phyloP scores from a whole-genome alignment of 2,113 vertebrate species.

The Clupea harengus region DNA sequence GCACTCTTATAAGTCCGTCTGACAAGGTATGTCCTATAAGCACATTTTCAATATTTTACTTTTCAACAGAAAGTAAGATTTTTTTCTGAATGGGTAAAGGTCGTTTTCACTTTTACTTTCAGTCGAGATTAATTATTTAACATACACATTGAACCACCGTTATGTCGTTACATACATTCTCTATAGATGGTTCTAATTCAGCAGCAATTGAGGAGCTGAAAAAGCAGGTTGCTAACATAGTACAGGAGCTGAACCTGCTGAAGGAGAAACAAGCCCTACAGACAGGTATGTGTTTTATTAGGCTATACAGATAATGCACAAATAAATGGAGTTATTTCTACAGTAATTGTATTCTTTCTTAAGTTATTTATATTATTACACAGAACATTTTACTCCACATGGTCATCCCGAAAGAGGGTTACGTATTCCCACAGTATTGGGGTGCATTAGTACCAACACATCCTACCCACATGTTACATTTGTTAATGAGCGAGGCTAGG shows the following conservation, averaged over 20 bases:
- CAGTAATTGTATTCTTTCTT: too few relatives aligned
- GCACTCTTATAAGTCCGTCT: background rate
- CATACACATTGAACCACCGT: background rate
- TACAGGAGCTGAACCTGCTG: constrained; percentile 81
- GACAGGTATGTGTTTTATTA: constrained; percentile 71
- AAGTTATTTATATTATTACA: background rate
- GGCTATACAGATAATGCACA: background rate
- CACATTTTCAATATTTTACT: too few relatives aligned
- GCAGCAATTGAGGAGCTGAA: constrained; percentile 86
- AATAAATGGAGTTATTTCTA: background rate
- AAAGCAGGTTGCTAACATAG: constrained; percentile 77
- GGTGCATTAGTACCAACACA: background rate
- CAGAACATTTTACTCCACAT: background rate
- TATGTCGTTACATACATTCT: background rate
- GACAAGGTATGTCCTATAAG: background rate
- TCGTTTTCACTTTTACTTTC: too few relatives aligned
- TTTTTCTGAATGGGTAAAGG: too few relatives aligned
- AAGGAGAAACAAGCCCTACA: constrained; percentile 93
- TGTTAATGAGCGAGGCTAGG: background rate
- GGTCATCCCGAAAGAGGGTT: background rate
- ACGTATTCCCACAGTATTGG: background rate
- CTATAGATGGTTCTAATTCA: constrained; percentile 63
- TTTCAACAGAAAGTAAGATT: too few relatives aligned
- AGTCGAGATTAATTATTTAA: background rate
- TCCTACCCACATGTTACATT: background rate